Base-by-base conservation (phyloP, 2,113 vertebrate species). In the Myanophis thanlyinensis region DNA sequence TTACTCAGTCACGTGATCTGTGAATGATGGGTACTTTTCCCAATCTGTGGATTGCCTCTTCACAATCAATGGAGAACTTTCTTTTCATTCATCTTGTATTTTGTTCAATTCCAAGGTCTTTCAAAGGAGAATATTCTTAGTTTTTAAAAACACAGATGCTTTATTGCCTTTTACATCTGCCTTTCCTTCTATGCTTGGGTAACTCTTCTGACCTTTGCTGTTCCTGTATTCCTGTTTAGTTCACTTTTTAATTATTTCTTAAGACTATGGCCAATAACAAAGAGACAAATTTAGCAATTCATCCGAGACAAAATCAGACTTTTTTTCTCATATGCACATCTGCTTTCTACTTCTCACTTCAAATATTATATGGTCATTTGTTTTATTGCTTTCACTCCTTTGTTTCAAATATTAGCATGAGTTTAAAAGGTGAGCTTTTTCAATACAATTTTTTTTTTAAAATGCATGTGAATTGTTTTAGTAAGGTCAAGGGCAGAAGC, bases 251-350 rank as follows among this genome's bases (percentile, higher is more conserved):
- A 44, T 47, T 88, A 46, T 12, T 92, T 30, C 35, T 89, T 54
- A 80, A 84, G 87, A 44, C 49, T 54, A 89, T 35, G 91, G 87
- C 53, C 62, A 92, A 89, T n/a, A 88, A 80, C 52, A 80, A 11
- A 13, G 18, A 48, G 15, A 48, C 22, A 62, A 46, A 87, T 23
- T 95, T 87, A 95, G 92, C 10, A 73, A 85, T 0, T 1, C 87
- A 15, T 35, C 73, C 51, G 59, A 92, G 48, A 93, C 87, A 54
- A 53, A 91, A 93, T 94, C 90, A 91, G 22, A 91, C 62, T 40
- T 87, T 18, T 62, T 62, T 13, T 1, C 85, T 12, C 12, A 49
- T 3, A 5, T n/a, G 30, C 6, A 87, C 25, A 86, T 25, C 10
- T 20, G 27, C 18, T 47, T 30, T 23, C 11, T 13, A 15, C 27